These are phyloP conservation scores for Pogona vitticeps DNA, from an alignment of 2,113 vertebrate species.

Conservation along the genomic window DNA sequence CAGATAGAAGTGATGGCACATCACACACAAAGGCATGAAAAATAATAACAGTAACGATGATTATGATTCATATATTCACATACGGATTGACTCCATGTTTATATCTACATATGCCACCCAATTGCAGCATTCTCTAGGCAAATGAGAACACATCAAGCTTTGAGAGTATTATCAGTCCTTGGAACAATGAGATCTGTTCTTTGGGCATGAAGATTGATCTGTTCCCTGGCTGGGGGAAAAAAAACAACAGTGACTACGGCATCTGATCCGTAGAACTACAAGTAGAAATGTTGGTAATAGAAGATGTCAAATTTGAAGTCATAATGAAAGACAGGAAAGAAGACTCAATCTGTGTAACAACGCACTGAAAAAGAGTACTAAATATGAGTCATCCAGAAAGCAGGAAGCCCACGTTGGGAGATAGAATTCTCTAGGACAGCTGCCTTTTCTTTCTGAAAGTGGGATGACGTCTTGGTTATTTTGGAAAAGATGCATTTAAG, in stretches of 20 bases:
- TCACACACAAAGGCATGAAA: too few relatives aligned
- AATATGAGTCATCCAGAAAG: background rate
- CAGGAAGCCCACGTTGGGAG: background rate
- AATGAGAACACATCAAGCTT: background rate
- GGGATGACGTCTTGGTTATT: constrained; percentile 49
- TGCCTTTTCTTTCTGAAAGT: constrained; percentile 49
- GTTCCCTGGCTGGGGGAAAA: background rate
- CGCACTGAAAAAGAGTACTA: constrained; percentile 4
- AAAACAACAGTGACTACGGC: background rate
- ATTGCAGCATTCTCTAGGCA: background rate
- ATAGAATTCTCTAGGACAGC: constrained; percentile 42
- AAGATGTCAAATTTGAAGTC: background rate
- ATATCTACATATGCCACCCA: background rate
- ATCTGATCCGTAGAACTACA: background rate
- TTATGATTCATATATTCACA: too few relatives aligned
- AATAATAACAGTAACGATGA: too few relatives aligned
- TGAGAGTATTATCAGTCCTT: fast-evolving
- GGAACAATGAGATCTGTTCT: fast-evolving
- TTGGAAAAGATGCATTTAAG: constrained; percentile 33
- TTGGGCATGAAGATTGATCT: background rate
- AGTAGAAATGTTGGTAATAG: fast-evolving
- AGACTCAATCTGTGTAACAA: background rate
- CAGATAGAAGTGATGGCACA: too few relatives aligned
- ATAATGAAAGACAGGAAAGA: background rate
- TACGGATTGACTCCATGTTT: too few relatives aligned